A percentile compares a stretch with the other conserved stretches of the same genome.
phyloP scores from a whole-genome alignment of 1,140 invertebrate genomes.

The Drosophila malerkotliana region DNA sequence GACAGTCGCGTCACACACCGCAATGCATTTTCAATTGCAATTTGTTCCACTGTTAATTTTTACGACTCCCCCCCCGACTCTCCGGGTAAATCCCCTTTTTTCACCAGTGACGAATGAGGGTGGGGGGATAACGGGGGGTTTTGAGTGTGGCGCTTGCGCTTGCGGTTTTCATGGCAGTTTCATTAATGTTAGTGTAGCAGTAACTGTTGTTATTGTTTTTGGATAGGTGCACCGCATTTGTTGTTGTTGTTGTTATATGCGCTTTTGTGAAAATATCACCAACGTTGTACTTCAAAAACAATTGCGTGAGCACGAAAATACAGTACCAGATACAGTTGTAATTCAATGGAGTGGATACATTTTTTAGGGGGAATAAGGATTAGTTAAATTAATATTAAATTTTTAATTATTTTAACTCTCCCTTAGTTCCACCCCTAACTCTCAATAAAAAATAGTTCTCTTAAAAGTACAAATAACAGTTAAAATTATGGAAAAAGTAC shows the following conservation, averaged over 20 bases:
- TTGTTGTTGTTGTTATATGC: slow-evolving; percentile 19
- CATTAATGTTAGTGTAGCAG: slow-evolving; percentile 65
- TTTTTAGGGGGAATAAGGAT: neutral
- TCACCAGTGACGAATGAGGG: too few species aligned
- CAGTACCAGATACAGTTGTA: slow-evolving; percentile 5
- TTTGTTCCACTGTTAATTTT: slow-evolving; percentile 60
- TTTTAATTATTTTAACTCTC: too few species aligned
- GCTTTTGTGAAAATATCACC: slow-evolving; percentile 59
- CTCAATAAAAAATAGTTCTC: too few species aligned
- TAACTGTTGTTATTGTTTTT: slow-evolving; percentile 47
- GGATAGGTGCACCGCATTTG: slow-evolving; percentile 11
- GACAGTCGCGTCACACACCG: slow-evolving; percentile 22
- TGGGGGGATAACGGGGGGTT: slow-evolving; percentile 11
- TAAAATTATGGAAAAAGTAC: slow-evolving; percentile 5
- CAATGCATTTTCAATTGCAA: slow-evolving; percentile 54
- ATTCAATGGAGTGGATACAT: too few species aligned
- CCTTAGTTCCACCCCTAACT: too few species aligned
- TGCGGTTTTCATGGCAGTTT: slow-evolving; percentile 62
- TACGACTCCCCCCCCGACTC: slow-evolving; percentile 34
- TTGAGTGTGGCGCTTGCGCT: slow-evolving; percentile 42
- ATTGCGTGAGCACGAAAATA: slow-evolving; percentile 56
- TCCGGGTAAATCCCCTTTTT: slow-evolving; percentile 35
- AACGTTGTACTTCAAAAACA: slow-evolving; percentile 44
- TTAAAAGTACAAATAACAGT: neutral
- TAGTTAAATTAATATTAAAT: too few species aligned